A percentile compares a stretch with the other conserved stretches of the same genome.
phyloP scores from a whole-genome alignment of 2,797 vertebrate genomes.

The Enoplosus armatus region DNA sequence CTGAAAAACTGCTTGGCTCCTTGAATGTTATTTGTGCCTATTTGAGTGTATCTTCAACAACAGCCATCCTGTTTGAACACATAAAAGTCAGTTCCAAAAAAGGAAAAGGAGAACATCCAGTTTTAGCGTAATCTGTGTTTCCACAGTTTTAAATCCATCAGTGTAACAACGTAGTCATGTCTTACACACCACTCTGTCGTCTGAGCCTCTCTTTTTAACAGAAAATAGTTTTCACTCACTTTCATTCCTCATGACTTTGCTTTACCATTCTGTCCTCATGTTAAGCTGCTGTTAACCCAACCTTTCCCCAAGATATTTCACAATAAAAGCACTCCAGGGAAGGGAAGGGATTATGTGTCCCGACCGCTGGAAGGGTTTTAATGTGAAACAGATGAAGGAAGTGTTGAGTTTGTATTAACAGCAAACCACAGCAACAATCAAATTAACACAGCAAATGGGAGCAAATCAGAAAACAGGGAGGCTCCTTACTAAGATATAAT shows the following conservation, averaged over 20 bases:
- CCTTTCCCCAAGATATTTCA: conserved; percentile 51
- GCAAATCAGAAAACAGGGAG: conserved; percentile 12
- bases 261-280: conserved; percentile 23
- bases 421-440: conserved; percentile 37
- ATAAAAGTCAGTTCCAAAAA: background rate
- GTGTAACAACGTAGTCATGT: background rate
- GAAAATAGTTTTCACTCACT: conserved; percentile 14
- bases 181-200: background rate
- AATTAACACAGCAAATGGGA: conserved; percentile 19
- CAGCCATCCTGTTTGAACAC: conserved; percentile 7
- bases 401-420: conserved; percentile 50
- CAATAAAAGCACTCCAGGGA: conserved; percentile 49
- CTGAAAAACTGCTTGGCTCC: background rate
- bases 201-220: background rate
- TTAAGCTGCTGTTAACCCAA: conserved; percentile 35
- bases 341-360: conserved; percentile 43
- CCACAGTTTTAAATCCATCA: conserved; percentile 16
- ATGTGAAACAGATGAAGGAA: conserved; percentile 63
- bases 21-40: conserved; percentile 3
- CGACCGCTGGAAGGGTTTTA: conserved; percentile 47
- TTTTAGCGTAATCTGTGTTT: conserved; percentile 16
- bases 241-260: conserved; percentile 23
- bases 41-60: conserved; percentile 4
- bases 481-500: conserved; percentile 18
- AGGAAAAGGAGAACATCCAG: background rate